These are phyloP conservation scores for Ophraella communa DNA, from an alignment of 2,888 invertebrate genomes.

Conservation along the genomic window DNA sequence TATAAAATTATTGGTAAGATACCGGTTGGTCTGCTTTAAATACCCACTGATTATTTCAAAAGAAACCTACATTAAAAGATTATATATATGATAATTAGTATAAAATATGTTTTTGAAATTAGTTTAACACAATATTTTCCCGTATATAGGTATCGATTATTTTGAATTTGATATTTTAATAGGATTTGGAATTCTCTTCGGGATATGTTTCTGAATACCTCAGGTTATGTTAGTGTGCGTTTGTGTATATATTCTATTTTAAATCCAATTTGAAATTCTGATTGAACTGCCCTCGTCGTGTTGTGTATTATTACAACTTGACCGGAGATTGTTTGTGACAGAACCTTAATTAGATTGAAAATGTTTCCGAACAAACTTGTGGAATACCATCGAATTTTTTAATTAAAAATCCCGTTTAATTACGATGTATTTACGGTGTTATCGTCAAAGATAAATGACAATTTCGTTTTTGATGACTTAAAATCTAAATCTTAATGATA, in stretches of 20 bases:
- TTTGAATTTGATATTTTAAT: neutral
- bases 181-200: neutral
- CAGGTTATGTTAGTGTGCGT: conserved; percentile 6
- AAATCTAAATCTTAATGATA: too few relatives aligned
- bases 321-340: conserved; percentile 45
- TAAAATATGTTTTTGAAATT: too few relatives aligned
- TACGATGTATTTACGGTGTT: neutral
- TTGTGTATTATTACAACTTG: conserved; percentile 41
- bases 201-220: neutral
- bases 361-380: conserved; percentile 19
- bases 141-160: too few relatives aligned
- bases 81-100: neutral
- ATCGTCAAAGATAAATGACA: too few relatives aligned
- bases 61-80: neutral
- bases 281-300: conserved; percentile 43
- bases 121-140: too few relatives aligned
- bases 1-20: neutral
- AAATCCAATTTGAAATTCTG: conserved; percentile 43
- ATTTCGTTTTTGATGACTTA: too few relatives aligned
- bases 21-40: neutral
- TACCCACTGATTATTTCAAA: too few relatives aligned
- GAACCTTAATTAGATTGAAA: conserved; percentile 43
- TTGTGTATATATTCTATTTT: too few relatives aligned
- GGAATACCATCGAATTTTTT: conserved; percentile 12
- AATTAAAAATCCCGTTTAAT: conserved; percentile 7